phyloP scores from a whole-genome alignment of 2,113 vertebrate genomes.

The Pituophis catenifer region DNA sequence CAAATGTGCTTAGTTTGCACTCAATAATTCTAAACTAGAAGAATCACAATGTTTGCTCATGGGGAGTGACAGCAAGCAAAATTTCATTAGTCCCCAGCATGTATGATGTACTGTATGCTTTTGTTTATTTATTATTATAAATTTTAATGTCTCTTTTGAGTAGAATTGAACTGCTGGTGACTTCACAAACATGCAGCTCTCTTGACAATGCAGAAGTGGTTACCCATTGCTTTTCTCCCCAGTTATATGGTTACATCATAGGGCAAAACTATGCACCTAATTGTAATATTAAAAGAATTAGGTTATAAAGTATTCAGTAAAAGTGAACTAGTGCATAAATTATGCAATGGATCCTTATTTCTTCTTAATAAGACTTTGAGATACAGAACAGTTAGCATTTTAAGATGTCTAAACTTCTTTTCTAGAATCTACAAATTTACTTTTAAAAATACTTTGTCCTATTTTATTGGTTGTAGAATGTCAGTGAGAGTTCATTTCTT shows the following conservation, averaged over 20 bases:
- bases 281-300: slow-evolving; percentile 19
- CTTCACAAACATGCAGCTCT: background rate
- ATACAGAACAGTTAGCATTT: background rate
- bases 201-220: background rate
- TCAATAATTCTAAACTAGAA: background rate
- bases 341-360: background rate
- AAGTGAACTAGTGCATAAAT: background rate
- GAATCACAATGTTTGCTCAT: background rate
- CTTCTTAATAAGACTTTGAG: background rate
- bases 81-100: background rate
- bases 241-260: slow-evolving; percentile 25
- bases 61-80: background rate
- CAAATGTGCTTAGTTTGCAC: background rate
- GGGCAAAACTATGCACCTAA: slow-evolving; percentile 28
- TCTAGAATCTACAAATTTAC: background rate
- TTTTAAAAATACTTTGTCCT: background rate
- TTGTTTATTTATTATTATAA: background rate
- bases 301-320: slow-evolving; percentile 4
- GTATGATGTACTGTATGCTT: background rate
- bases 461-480: background rate
- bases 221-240: background rate
- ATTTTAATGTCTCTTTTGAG: background rate
- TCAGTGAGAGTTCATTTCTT: background rate
- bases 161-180: background rate
- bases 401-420: background rate